Evolutionary conservation across 37 sponge, comb jelly and placozoan genomes (phyloP).

Genomic region (Geodia barretti): DNA sequence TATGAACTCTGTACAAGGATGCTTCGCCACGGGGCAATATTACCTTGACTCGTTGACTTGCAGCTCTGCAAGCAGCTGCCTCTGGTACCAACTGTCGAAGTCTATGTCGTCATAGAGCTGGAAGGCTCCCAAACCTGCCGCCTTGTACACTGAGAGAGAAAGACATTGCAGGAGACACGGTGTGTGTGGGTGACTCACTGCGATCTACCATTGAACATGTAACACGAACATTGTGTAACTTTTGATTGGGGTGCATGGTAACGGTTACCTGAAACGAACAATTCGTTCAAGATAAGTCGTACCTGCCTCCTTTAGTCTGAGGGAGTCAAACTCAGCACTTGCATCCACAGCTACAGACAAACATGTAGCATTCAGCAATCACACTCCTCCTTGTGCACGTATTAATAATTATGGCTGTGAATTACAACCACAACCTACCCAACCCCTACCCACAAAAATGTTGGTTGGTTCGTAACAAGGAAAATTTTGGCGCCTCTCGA

Average conservation of each 20-base stretch:
- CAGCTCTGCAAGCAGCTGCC: conserved; percentile 68
- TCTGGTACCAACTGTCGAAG: conserved; percentile 76
- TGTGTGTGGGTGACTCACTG: too few species aligned
- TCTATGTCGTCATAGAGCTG: conserved; percentile 82
- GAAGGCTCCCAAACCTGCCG: conserved; percentile 71
- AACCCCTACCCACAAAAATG: too few species aligned
- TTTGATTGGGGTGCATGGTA: too few species aligned
- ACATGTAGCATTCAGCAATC: too few species aligned
- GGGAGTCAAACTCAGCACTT: conserved; percentile 15
- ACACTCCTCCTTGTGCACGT: neutral
- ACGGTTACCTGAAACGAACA: too few species aligned
- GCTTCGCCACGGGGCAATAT: too few species aligned
- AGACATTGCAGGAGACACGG: neutral
- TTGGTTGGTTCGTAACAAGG: too few species aligned
- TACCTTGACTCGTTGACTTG: conserved; percentile 55
- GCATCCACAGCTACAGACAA: conserved; percentile 8
- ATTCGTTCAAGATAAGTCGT: too few species aligned
- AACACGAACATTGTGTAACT: too few species aligned
- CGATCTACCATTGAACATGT: too few species aligned
- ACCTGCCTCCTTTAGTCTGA: conserved; percentile 72
- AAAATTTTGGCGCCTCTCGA: too few species aligned
- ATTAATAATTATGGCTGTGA: neutral
- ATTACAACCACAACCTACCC: too few species aligned
- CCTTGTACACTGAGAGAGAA: conserved; percentile 64
- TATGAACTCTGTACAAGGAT: neutral